Conservation (phyloP, 2,797 vertebrate genomes). For the Melanotaenia trifasciata region DNA sequence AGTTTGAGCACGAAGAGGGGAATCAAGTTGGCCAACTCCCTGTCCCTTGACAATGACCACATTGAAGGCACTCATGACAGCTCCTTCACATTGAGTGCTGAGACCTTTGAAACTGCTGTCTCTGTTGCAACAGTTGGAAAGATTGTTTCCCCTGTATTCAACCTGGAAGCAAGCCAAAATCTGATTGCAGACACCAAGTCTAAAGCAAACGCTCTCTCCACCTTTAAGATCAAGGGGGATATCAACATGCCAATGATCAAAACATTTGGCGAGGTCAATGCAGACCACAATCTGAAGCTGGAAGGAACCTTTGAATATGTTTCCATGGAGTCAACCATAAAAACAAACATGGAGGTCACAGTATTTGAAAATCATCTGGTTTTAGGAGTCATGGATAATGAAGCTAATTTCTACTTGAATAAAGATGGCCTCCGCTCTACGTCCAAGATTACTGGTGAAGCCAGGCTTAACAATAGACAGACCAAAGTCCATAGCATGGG, state of each 20-base stretch:
- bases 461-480: constrained; percentile 71
- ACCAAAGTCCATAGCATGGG: constrained; percentile 82
- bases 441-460: constrained; percentile 79
- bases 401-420: constrained; percentile 86
- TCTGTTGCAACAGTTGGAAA: constrained; percentile 82
- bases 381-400: constrained; percentile 84
- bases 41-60: constrained; percentile 84
- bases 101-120: constrained; percentile 79
- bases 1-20: constrained; percentile 90
- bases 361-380: constrained; percentile 75
- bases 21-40: constrained; percentile 89
- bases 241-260: constrained; percentile 78
- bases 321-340: constrained; percentile 85
- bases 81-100: constrained; percentile 84
- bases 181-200: constrained; percentile 86
- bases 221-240: constrained; percentile 82
- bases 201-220: constrained; percentile 83
- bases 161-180: constrained; percentile 86
- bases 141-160: constrained; percentile 80
- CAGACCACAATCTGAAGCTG: constrained; percentile 84
- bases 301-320: constrained; percentile 84
- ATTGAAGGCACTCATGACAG: constrained; percentile 89
- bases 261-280: constrained; percentile 77
- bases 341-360: constrained; percentile 81
- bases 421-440: constrained; percentile 84